Percentiles rank a stretch among this genome's conserved stretches.
Evolutionary conservation across 1,140 invertebrate genomes (phyloP).

Genomic region (Pseudobourletiella spinata): DNA sequence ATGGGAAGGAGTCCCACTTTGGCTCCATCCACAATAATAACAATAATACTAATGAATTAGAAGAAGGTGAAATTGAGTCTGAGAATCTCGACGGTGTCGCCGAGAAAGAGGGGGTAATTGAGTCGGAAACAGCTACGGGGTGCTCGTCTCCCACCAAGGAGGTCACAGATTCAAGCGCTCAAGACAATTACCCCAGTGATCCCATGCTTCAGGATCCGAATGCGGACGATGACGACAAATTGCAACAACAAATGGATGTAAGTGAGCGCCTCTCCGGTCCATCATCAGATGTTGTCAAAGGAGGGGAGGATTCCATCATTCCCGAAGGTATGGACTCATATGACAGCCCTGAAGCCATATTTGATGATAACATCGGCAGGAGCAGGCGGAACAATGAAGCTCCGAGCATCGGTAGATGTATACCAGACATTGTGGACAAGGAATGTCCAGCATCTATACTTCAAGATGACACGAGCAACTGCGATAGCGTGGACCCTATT

Average conservation of each 20-base stretch:
- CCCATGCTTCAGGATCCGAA: background rate
- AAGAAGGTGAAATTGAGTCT: no score
- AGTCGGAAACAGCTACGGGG: no score
- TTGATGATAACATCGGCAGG: background rate
- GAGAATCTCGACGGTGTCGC: no score
- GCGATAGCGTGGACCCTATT: background rate
- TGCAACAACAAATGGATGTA: background rate
- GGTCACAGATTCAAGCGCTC: no score
- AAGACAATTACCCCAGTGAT: background rate
- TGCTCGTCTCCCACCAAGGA: no score
- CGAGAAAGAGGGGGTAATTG: no score
- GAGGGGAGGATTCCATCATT: background rate
- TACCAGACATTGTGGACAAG: background rate
- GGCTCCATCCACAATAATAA: no score
- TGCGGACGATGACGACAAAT: background rate
- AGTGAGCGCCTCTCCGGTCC: background rate
- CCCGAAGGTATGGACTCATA: background rate
- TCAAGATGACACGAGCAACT: background rate
- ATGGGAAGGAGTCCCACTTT: no score
- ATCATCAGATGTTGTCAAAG: background rate
- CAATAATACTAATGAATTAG: no score
- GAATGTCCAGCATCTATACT: background rate
- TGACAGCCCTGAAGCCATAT: background rate
- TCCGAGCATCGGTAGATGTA: no score
- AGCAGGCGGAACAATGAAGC: no score